Conservation (phyloP, 2,797 vertebrate genomes). For the Potorous gilbertii region DNA sequence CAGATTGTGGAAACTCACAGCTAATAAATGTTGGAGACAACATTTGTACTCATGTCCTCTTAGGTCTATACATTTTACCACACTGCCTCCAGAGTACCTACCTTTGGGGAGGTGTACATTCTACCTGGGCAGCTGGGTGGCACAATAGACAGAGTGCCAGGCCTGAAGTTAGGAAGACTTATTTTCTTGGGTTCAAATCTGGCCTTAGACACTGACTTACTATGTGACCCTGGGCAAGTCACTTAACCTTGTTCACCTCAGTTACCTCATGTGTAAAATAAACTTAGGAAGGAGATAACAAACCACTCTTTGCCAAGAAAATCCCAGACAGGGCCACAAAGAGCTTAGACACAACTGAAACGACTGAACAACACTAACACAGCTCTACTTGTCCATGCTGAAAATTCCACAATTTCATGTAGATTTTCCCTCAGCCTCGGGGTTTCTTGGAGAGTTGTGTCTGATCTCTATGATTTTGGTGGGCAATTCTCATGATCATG, state of each 20-base stretch:
- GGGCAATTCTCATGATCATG: slow-evolving; percentile 27
- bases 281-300: not conserved
- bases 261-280: not conserved
- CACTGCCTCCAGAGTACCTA: not conserved
- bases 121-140: not conserved
- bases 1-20: not conserved
- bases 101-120: not conserved
- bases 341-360: not conserved
- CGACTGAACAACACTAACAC: not conserved
- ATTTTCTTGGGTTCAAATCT: not conserved
- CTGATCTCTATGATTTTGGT: not conserved
- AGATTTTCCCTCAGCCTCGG: not conserved
- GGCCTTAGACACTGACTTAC: not conserved
- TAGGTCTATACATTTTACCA: not conserved
- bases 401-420: not conserved
- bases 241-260: not conserved
- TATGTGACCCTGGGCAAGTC: not conserved
- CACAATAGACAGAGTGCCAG: not conserved
- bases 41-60: not conserved
- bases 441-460: not conserved
- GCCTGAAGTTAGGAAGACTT: not conserved
- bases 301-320: not conserved
- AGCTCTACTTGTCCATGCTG: not conserved
- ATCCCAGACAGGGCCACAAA: not conserved
- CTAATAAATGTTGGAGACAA: not conserved